Evolutionary conservation across 2,797 vertebrate species (phyloP).

Genomic region (Galagoides demidoff): DNA sequence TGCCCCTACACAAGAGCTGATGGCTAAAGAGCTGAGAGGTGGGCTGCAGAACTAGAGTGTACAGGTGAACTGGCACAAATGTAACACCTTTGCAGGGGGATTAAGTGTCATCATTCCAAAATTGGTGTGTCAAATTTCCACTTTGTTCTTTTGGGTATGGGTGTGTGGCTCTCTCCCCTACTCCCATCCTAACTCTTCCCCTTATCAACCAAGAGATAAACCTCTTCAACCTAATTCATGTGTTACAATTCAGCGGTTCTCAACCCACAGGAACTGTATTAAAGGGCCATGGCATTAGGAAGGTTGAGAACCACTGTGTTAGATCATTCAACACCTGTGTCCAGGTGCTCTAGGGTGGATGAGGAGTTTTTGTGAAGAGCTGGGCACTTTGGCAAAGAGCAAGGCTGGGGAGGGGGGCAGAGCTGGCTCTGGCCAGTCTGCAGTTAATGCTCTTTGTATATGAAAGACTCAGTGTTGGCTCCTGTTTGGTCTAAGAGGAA

Average conservation of each 20-base stretch:
- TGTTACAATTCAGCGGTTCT: neutral
- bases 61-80: neutral
- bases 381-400: neutral
- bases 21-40: neutral
- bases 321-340: neutral
- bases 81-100: neutral
- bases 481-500: conserved; percentile 17
- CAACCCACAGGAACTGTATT: too few species aligned
- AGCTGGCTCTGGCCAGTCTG: neutral
- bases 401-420: neutral
- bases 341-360: neutral
- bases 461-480: neutral
- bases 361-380: neutral
- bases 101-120: neutral
- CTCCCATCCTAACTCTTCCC: neutral
- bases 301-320: neutral
- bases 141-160: neutral
- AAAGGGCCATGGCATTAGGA: too few species aligned
- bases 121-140: neutral
- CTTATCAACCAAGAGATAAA: neutral
- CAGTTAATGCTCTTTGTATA: neutral
- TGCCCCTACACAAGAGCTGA: neutral
- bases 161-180: neutral
- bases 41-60: neutral
- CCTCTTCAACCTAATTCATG: neutral